Evolutionary conservation across 2,888 invertebrate species (phyloP).

Genomic region (Cordilura impudica): DNA sequence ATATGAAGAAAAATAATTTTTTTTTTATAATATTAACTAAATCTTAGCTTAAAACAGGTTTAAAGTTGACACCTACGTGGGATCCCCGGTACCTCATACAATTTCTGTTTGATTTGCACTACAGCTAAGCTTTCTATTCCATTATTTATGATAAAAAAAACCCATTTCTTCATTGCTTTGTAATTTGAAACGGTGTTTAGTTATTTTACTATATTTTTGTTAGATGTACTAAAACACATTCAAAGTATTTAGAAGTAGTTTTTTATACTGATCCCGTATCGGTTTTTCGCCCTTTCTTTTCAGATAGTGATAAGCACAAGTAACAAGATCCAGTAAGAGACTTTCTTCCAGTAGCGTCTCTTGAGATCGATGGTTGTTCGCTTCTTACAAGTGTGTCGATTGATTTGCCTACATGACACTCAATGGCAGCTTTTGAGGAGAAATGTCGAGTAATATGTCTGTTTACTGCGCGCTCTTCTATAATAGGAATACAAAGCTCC

Average conservation of each 20-base stretch:
- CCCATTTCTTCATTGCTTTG: too few relatives aligned
- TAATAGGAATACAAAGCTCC: slow-evolving; percentile 16
- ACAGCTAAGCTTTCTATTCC: too few relatives aligned
- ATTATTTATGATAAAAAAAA: too few relatives aligned
- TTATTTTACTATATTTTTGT: too few relatives aligned
- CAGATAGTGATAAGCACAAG: not conserved
- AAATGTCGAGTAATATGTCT: not conserved
- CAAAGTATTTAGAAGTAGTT: not conserved
- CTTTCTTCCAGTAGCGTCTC: not conserved
- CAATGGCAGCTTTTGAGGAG: not conserved
- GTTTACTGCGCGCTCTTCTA: slow-evolving; percentile 6
- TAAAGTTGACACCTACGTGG: not conserved
- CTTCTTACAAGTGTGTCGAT: not conserved
- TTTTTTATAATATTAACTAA: too few relatives aligned
- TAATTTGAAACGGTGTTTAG: too few relatives aligned
- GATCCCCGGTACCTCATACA: not conserved
- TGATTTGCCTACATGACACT: not conserved
- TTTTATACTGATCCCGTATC: not conserved
- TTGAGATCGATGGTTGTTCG: not conserved
- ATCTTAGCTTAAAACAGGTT: too few relatives aligned
- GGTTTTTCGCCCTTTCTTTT: not conserved
- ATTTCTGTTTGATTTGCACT: too few relatives aligned
- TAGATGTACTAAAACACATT: not conserved
- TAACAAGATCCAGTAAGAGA: not conserved
- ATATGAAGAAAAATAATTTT: too few relatives aligned